Percentiles rank a stretch among this genome's conserved stretches.
These are phyloP conservation scores for Poeciliopsis occidentalis DNA, from an alignment of 2,113 vertebrate species.

Conservation along the genomic window DNA sequence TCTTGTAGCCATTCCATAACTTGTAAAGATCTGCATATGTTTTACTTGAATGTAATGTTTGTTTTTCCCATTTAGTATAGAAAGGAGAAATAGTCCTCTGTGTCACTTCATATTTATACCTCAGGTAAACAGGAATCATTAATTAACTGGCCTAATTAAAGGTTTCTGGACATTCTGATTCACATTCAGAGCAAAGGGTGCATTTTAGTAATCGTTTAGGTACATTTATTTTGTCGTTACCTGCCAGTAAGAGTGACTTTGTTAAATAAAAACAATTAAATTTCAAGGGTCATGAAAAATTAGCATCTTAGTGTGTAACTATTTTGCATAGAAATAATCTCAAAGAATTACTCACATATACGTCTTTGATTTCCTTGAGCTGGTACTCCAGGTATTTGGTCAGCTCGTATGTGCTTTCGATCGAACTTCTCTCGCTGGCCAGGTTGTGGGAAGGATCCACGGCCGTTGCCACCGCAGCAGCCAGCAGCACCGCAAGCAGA, in stretches of 20 bases:
- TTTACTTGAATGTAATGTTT: too few relatives aligned
- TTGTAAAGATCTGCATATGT: too few relatives aligned
- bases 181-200: not conserved
- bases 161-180: not conserved
- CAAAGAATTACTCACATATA: conserved; percentile 86
- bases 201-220: not conserved
- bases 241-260: not conserved
- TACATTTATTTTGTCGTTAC: too few relatives aligned
- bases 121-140: not conserved
- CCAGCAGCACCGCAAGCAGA: conserved; percentile 84
- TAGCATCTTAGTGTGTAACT: not conserved
- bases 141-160: not conserved
- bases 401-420: conserved; percentile 96
- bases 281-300: not conserved
- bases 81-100: too few relatives aligned
- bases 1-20: too few relatives aligned
- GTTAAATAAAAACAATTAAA: not conserved
- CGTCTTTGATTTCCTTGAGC: conserved; percentile 92
- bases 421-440: conserved; percentile 87
- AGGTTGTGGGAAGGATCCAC: conserved; percentile 83
- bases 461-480: conserved; percentile 82
- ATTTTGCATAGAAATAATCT: not conserved
- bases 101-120: too few relatives aligned
- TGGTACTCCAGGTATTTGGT: conserved; percentile 98
- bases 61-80: too few relatives aligned